Conservation (phyloP, 2,797 vertebrate genomes). For the Acanthurus lineatus region DNA sequence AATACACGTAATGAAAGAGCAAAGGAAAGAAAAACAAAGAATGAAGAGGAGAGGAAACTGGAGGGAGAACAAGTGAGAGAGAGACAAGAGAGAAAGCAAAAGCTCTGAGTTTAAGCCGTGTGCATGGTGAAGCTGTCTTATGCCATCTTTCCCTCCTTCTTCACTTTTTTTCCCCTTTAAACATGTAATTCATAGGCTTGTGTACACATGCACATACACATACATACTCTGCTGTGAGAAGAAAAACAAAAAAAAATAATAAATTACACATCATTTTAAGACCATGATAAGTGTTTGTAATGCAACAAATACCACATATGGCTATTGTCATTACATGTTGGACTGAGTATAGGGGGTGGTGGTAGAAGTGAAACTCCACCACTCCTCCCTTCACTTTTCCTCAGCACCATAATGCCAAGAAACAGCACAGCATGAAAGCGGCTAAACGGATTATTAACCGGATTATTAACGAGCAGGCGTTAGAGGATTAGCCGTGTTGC, state of each 20-base stretch:
- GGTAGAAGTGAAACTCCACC: conserved; percentile 28
- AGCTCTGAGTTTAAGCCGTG: not conserved
- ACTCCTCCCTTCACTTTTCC: conserved; percentile 64
- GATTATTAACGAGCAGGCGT: conserved; percentile 85
- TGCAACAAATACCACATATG: conserved; percentile 10
- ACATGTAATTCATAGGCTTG: not conserved
- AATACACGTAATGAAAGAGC: conserved; percentile 32
- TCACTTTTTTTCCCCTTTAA: not conserved
- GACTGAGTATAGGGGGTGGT: not conserved
- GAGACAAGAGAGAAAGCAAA: conserved; percentile 10
- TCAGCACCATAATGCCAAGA: conserved; percentile 75
- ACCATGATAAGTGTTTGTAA: conserved; percentile 8
- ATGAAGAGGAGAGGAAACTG: not conserved
- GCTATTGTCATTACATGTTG: conserved; percentile 14
- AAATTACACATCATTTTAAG: conserved; percentile 2
- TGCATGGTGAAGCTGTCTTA: not conserved
- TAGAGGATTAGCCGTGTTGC: conserved; percentile 84
- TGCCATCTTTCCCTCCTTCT: not conserved
- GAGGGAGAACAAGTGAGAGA: not conserved
- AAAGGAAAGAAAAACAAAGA: conserved; percentile 14
- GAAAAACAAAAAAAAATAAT: not conserved
- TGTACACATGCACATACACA: not conserved
- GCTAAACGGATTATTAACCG: conserved; percentile 86
- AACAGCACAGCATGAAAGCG: conserved; percentile 80
- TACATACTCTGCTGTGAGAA: not conserved